Percentiles rank a stretch among this genome's conserved stretches.
Conservation (phyloP, 2,113 vertebrate species). For the Proteles cristata region DNA sequence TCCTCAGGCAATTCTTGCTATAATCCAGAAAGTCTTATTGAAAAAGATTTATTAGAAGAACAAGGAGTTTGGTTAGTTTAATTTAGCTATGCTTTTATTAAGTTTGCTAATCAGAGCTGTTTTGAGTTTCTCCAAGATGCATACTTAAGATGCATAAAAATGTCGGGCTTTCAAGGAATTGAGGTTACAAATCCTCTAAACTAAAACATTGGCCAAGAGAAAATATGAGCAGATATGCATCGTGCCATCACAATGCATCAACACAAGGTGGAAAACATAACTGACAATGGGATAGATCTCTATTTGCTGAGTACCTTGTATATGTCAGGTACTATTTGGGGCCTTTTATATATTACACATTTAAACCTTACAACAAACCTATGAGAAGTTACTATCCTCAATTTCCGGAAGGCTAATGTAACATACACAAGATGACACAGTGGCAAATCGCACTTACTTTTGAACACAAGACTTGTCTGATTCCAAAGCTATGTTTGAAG, state of each 20-base stretch:
- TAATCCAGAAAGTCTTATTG: constrained; percentile 21
- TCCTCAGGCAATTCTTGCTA: constrained; percentile 35
- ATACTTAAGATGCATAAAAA: background rate
- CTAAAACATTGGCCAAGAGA: background rate
- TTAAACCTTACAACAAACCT: background rate
- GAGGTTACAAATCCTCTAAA: constrained; percentile 13
- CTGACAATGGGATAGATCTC: background rate
- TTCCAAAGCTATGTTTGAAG: background rate
- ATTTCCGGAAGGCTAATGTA: background rate
- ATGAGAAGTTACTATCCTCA: background rate
- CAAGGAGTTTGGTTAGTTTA: background rate
- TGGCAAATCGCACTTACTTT: background rate
- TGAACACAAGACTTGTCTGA: background rate
- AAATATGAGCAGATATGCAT: background rate
- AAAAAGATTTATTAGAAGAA: constrained; percentile 38
- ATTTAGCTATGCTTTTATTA: constrained; percentile 58
- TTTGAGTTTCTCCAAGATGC: background rate
- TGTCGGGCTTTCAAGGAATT: background rate
- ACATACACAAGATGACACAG: background rate
- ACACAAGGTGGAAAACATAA: background rate
- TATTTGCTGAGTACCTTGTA: background rate
- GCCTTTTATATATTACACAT: background rate
- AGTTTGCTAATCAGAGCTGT: constrained; percentile 38
- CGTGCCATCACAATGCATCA: background rate
- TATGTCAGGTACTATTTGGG: background rate